Conservation (phyloP, 92 coral and sea anemone genomes). For the Epizoanthus scotinus region DNA sequence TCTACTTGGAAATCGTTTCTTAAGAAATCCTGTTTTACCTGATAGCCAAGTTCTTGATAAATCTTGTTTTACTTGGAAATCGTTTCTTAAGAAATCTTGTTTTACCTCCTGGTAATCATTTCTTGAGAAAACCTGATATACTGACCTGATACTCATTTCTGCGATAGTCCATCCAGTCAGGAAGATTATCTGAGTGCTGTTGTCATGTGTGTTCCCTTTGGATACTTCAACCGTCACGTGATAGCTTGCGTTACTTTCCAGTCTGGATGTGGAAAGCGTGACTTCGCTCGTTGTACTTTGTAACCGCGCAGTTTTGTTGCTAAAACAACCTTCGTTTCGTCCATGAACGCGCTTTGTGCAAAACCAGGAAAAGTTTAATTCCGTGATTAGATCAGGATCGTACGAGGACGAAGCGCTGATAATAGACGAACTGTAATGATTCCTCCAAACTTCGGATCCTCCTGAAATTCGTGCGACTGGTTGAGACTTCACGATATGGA, state of each 20-base stretch:
- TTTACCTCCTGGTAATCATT: too few species aligned
- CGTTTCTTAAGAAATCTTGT: too few species aligned
- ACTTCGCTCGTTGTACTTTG: not conserved
- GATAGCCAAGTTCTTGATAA: too few species aligned
- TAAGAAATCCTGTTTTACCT: too few species aligned
- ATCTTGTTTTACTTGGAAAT: too few species aligned
- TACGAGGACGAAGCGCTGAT: not conserved
- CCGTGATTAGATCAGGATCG: not conserved
- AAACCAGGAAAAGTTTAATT: not conserved
- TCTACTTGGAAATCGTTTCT: too few species aligned
- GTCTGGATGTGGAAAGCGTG: not conserved
- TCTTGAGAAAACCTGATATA: too few species aligned
- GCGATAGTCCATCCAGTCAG: not conserved
- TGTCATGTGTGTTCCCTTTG: not conserved
- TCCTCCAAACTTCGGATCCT: not conserved
- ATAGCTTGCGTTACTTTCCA: not conserved
- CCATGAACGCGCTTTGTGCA: not conserved
- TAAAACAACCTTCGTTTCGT: not conserved
- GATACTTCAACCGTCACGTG: not conserved
- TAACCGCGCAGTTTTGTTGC: not conserved
- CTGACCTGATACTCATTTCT: not conserved
- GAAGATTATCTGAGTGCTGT: not conserved
- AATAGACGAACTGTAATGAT: not conserved
- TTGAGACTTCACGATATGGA: not conserved
- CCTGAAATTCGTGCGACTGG: not conserved